phyloP scores from a whole-genome alignment of 2,888 invertebrate species.

The Desoria tigrina region DNA sequence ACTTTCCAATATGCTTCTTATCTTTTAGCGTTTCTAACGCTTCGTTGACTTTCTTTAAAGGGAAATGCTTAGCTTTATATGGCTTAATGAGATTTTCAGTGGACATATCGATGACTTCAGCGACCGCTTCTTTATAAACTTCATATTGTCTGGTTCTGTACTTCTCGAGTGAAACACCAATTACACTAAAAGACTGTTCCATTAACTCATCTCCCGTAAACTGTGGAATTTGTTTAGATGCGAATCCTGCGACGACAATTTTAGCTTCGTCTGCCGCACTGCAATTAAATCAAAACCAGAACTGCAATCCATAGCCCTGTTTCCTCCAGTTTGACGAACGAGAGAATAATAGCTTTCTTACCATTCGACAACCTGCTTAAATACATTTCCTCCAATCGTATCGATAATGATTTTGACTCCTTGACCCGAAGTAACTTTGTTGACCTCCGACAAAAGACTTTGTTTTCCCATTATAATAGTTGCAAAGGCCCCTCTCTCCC shows the following conservation, averaged over 20 bases:
- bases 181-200: conserved; percentile 59
- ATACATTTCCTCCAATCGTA: conserved; percentile 65
- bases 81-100: conserved; percentile 67
- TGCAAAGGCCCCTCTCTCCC: conserved; percentile 63
- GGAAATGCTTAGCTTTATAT: conserved; percentile 62
- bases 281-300: conserved; percentile 51
- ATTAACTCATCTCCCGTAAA: conserved; percentile 47
- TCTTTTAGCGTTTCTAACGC: conserved; percentile 64
- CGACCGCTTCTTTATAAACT: conserved; percentile 63
- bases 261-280: conserved; percentile 63
- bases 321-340: no score
- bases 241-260: conserved; percentile 61
- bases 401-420: conserved; percentile 69
- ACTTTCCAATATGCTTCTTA: conserved; percentile 66
- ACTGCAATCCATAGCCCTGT: background rate
- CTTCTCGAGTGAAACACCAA: conserved; percentile 61
- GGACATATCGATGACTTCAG: conserved; percentile 65
- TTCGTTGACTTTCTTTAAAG: conserved; percentile 64
- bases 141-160: conserved; percentile 61
- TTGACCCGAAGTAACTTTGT: conserved; percentile 63
- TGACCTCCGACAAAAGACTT: conserved; percentile 61
- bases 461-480: conserved; percentile 64
- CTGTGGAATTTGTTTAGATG: conserved; percentile 60
- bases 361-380: conserved; percentile 64
- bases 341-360: conserved; percentile 56